Base-by-base conservation (phyloP, 2,888 invertebrate species). In the Nemoura dubitans region DNA sequence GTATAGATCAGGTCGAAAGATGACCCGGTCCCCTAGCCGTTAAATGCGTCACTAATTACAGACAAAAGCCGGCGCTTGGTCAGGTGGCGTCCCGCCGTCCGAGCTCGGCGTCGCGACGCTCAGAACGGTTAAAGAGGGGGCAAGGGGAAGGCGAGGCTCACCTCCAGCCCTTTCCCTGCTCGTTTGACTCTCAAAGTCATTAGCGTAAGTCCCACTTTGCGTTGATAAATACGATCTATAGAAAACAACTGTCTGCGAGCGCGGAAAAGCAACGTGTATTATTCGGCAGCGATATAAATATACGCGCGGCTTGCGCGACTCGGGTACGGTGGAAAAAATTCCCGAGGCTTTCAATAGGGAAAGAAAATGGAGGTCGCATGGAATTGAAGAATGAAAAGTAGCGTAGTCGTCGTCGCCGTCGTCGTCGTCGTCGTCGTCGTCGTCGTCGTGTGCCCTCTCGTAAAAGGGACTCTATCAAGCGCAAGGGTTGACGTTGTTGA, bases 311-410 rank as follows among this genome's bases (percentile, higher is more conserved):
- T 3, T 2, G 21, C 59, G 59, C 76, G 27, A 81, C 30, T 28
- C 25, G 27, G 28, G 59, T 3, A 36, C 3, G 26, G 29, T 42
- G 7, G 5, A 29, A 28, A 78, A 28, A 81, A 81, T 0, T 76
- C 59, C n/a, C 26, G 59, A 6, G 5, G 28, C 28, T 30, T 59
- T 84, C 27, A 59, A 84, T 76, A 7, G 29, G 59, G 59, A 21
- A 59, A 59, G 59, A 59, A 59, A 84, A 84, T 5, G 76, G 84
- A 84, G 25, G 84, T 84, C 59, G 84, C 14, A 25, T 78, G 27
- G 30, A 28, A 59, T 28, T 59, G 59, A 84, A 59, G 84, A 84
- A 84, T 84, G 84, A 76, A 84, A 84, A 84, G 84, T 76, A 59
- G 59, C 84, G 84, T 84, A 25, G 27, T 2, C 76, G 26, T 30